Base-by-base conservation (phyloP, 2,797 vertebrate genomes). In the Pelodytes ibericus region DNA sequence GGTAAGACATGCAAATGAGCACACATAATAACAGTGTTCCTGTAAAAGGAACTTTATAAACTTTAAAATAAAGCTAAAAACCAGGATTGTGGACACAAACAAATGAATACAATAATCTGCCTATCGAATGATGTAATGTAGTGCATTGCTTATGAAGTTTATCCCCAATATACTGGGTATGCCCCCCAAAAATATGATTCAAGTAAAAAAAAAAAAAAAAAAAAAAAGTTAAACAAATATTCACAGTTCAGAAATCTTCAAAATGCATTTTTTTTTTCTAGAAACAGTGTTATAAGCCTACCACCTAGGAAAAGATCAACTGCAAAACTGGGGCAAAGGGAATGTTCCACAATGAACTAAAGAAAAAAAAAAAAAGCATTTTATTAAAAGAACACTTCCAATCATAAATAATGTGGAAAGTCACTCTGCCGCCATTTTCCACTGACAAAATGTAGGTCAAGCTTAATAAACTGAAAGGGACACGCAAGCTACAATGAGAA, bases 201-300 rank as follows among this genome's bases (percentile, higher is more conserved):
- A 92, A 92, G 91, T 92, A 87, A 86, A 89, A 84, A 70, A 80
- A 85, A 66, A 77, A 77, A 76, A 75, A 76, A 59, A 74, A 73
- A n/a, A n/a, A 87, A 86, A 89, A 84, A 70, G 79, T 84, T 63
- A 77, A 77, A 76, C 72, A 76, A 59, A 74, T 71, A 75, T 79
- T 73, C 74, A 75, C 70, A 79, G 70, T 76, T 75, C 81, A 73
- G 77, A 85, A 84, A 76, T 89, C 90, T 89, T 89, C 87, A 89
- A 81, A 82, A 86, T 82, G 74, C 5, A 36, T 4, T 13, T n/a
- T n/a, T n/a, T n/a, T n/a, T n/a, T n/a, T n/a, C n/a, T n/a, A 47
- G 44, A 47, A 1, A 47, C 44, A 24, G 16, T 22, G 49, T 53
- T 22, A 1, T 3, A 53, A 53, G 49, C n/a, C 49, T 53, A 22